phyloP scores from a whole-genome alignment of 2,888 invertebrate genomes.

The Oxytorus armatus region DNA sequence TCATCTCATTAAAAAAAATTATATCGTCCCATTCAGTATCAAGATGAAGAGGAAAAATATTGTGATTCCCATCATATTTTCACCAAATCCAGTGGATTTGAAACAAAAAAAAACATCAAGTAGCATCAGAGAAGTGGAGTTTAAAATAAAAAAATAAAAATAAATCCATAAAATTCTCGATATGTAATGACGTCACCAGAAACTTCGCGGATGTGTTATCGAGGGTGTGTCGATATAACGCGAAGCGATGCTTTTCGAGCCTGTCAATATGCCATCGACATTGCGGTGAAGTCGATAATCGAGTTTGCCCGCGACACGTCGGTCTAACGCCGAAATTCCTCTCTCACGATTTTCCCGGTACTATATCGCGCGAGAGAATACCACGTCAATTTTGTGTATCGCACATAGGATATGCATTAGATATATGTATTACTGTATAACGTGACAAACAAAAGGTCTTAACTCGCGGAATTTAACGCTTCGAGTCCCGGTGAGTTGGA shows the following conservation, averaged over 20 bases:
- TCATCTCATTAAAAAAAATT: no score
- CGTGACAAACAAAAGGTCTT: constrained; percentile 5
- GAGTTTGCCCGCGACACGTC: constrained; percentile 75
- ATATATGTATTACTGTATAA: constrained; percentile 19
- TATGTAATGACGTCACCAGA: neutral
- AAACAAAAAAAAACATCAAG: no score
- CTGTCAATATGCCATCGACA: constrained; percentile 73
- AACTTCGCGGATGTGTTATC: neutral
- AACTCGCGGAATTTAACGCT: neutral
- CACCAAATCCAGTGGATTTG: no score
- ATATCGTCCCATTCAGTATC: no score
- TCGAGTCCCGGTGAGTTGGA: neutral
- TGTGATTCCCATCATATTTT: no score
- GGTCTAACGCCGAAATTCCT: constrained; percentile 48
- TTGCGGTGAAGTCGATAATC: constrained; percentile 74
- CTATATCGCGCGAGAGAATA: neutral
- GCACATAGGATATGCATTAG: constrained; percentile 53
- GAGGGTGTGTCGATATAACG: constrained; percentile 21
- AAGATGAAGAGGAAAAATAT: no score
- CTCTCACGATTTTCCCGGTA: constrained; percentile 42
- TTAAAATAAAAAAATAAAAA: neutral
- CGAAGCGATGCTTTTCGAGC: constrained; percentile 48
- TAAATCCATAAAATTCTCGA: neutral
- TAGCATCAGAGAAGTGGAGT: no score
- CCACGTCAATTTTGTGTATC: constrained; percentile 4